Evolutionary conservation across 2,888 invertebrate genomes (phyloP).

Genomic region (Dione juno): DNA sequence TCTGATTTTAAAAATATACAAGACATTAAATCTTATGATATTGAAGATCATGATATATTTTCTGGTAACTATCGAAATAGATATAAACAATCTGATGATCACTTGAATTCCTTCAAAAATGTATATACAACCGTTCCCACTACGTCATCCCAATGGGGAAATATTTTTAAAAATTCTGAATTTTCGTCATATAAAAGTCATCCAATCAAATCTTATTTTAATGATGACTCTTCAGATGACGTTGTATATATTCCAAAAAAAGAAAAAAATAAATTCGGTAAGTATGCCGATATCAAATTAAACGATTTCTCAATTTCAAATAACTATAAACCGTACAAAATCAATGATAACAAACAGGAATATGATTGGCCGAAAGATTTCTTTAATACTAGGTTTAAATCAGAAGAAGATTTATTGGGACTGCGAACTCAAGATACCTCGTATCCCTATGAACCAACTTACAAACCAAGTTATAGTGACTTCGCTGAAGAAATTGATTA

Average conservation of each 20-base stretch:
- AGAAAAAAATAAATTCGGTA: conserved; percentile 56
- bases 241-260: conserved; percentile 73
- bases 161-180: conserved; percentile 62
- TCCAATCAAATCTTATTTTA: conserved; percentile 57
- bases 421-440: conserved; percentile 74
- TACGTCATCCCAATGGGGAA: conserved; percentile 69
- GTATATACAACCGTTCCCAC: conserved; percentile 59
- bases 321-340: conserved; percentile 59
- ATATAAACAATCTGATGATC: conserved; percentile 60
- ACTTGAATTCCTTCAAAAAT: conserved; percentile 63
- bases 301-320: conserved; percentile 58
- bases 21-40: conserved; percentile 56
- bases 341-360: conserved; percentile 54
- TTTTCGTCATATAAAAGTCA: conserved; percentile 60
- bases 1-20: conserved; percentile 65
- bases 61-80: conserved; percentile 55
- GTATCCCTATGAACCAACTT: conserved; percentile 68
- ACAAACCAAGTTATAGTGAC: conserved; percentile 58
- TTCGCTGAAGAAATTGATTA: conserved; percentile 65
- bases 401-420: conserved; percentile 76
- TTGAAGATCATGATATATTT: conserved; percentile 55
- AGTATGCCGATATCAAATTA: conserved; percentile 57
- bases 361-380: conserved; percentile 66
- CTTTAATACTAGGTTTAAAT: conserved; percentile 65
- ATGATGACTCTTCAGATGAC: conserved; percentile 58